Percentiles rank a stretch among this genome's conserved stretches.
These are phyloP conservation scores for Argyresthia goedartella DNA, from an alignment of 2,888 invertebrate species.

Conservation along the genomic window DNA sequence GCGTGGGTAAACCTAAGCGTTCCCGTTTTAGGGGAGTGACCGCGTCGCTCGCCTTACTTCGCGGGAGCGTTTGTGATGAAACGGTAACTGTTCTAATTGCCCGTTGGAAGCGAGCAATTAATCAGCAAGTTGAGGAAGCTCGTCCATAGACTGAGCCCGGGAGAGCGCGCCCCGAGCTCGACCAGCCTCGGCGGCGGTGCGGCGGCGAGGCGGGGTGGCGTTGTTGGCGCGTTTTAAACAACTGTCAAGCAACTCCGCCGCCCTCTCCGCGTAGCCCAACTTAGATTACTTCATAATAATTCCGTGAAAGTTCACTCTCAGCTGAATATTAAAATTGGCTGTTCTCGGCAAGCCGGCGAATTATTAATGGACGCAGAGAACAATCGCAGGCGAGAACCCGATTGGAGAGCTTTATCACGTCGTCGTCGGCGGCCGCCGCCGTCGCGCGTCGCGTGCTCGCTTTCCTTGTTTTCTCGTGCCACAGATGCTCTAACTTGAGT, in stretches of 20 bases:
- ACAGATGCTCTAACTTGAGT: slow-evolving; percentile 25
- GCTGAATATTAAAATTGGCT: slow-evolving; percentile 51
- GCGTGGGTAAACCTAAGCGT: background rate
- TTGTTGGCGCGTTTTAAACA: slow-evolving; percentile 48
- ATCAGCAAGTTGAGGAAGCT: slow-evolving; percentile 33
- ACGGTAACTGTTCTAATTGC: slow-evolving; percentile 3
- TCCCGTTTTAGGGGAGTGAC: slow-evolving; percentile 5
- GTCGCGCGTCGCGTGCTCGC: slow-evolving; percentile 29
- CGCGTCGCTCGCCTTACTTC: background rate
- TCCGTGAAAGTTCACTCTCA: slow-evolving; percentile 45
- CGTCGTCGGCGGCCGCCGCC: slow-evolving; percentile 16
- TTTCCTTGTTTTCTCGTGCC: slow-evolving; percentile 30
- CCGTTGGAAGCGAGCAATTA: slow-evolving; percentile 25
- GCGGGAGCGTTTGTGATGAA: background rate
- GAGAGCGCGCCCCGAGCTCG: slow-evolving; percentile 35
- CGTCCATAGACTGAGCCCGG: slow-evolving; percentile 31
- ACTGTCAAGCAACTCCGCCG: slow-evolving; percentile 44
- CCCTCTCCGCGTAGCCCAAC: slow-evolving; percentile 48
- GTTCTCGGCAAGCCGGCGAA: slow-evolving; percentile 45
- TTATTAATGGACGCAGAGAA: slow-evolving; percentile 39
- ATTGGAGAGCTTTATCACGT: slow-evolving; percentile 38
- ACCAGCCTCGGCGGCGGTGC: slow-evolving; percentile 18
- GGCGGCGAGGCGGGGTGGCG: slow-evolving; percentile 27
- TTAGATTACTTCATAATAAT: slow-evolving; percentile 68
- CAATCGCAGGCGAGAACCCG: slow-evolving; percentile 29